These are phyloP conservation scores for Nowickia ferox DNA, from an alignment of 2,888 invertebrate species.

Conservation along the genomic window DNA sequence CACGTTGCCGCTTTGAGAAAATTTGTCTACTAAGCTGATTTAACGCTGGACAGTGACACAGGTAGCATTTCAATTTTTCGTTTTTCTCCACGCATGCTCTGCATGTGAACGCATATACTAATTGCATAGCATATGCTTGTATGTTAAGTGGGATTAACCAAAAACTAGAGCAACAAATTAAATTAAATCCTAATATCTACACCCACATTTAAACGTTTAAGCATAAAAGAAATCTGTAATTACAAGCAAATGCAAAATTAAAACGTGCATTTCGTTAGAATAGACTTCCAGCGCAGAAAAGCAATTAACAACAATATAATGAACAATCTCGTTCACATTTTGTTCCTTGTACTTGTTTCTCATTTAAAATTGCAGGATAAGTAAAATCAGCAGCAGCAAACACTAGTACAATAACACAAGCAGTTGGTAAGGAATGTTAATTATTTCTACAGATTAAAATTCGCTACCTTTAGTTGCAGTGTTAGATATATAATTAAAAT, in stretches of 20 bases:
- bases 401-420: background rate
- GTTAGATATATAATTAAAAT: background rate
- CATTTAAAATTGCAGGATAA: constrained; percentile 45
- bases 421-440: constrained; percentile 24
- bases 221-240: background rate
- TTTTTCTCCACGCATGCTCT: no score
- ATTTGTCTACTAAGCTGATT: no score
- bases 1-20: no score
- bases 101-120: no score
- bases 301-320: constrained; percentile 67
- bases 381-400: constrained; percentile 39
- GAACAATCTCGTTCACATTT: constrained; percentile 60
- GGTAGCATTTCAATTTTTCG: no score
- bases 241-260: constrained; percentile 3
- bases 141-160: background rate
- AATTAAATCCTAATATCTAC: constrained; percentile 37
- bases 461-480: constrained; percentile 5
- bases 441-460: constrained; percentile 12
- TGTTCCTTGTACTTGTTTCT: constrained; percentile 21
- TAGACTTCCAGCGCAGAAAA: constrained; percentile 59
- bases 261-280: constrained; percentile 41
- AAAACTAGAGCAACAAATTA: constrained; percentile 35
- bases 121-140: background rate
- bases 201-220: background rate
- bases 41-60: no score